Conservation (phyloP, 2,113 vertebrate genomes). For the Oreotrochilus melanogaster region DNA sequence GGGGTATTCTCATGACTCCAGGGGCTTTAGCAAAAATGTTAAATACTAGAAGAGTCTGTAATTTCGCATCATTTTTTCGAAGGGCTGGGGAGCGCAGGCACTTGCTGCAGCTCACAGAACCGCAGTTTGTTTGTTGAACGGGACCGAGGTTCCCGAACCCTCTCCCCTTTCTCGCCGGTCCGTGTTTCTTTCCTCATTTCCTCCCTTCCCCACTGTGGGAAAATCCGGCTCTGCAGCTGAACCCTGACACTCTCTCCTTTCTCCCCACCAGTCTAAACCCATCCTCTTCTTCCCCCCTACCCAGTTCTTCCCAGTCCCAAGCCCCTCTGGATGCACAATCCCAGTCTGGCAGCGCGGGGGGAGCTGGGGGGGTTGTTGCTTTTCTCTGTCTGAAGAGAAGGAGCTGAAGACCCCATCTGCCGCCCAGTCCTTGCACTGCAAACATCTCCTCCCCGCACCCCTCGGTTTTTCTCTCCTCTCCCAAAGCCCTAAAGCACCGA, state of each 20-base stretch:
- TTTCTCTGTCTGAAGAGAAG: rapidly evolving
- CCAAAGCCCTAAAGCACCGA: neutral
- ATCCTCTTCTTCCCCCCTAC: neutral
- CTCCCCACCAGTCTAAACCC: neutral
- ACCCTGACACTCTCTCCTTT: neutral
- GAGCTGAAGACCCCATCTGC: slow-evolving; percentile 39
- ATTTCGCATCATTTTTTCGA: neutral
- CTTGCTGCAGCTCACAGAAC: neutral
- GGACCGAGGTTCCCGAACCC: neutral
- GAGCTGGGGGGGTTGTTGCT: neutral
- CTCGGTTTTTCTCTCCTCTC: neutral
- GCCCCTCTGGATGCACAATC: neutral
- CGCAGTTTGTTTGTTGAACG: slow-evolving; percentile 14
- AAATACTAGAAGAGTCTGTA: neutral
- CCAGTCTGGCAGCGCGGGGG: neutral
- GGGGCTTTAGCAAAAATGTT: slow-evolving; percentile 56
- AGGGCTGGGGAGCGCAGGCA: neutral
- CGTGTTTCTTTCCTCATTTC: neutral
- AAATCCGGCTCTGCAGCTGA: neutral
- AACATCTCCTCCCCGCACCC: neutral
- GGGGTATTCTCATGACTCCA: slow-evolving; percentile 62
- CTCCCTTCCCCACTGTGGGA: slow-evolving; percentile 4
- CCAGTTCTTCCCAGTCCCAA: neutral
- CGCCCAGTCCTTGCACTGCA: neutral
- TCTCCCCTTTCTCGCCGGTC: neutral